A percentile compares a stretch with the other conserved stretches of the same genome.
phyloP scores from a whole-genome alignment of 2,113 vertebrate genomes.

The Hemicordylus capensis region DNA sequence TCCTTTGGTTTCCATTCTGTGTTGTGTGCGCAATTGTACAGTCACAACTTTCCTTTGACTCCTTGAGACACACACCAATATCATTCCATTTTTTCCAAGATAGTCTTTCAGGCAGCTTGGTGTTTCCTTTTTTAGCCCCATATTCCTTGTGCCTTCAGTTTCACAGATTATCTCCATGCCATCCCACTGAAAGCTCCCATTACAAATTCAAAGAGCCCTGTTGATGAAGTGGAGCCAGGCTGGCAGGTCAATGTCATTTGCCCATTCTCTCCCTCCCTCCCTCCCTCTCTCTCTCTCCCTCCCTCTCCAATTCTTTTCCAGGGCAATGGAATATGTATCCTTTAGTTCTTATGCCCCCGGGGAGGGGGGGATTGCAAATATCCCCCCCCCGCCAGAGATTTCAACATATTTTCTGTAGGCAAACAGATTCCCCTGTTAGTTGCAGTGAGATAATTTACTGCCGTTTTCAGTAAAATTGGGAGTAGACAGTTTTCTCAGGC shows the following conservation, averaged over 20 bases:
- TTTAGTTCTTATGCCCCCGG: conserved; percentile 10
- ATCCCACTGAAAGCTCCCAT: conserved; percentile 45
- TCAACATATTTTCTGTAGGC: conserved; percentile 33
- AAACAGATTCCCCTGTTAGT: conserved; percentile 31
- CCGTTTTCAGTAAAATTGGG: conserved; percentile 22
- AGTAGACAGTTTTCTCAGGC: conserved; percentile 28
- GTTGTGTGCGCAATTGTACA: conserved; percentile 29
- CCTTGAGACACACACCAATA: conserved; percentile 71
- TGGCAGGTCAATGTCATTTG: neutral
- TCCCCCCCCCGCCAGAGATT: conserved; percentile 39
- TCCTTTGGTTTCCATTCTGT: conserved; percentile 64
- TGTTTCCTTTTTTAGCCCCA: conserved; percentile 73
- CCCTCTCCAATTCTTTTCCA: conserved; percentile 40
- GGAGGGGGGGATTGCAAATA: conserved; percentile 32
- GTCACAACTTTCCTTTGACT: conserved; percentile 68
- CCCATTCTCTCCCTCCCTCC: neutral
- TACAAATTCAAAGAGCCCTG: conserved; percentile 50
- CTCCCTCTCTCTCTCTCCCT: neutral
- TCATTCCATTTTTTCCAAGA: conserved; percentile 74
- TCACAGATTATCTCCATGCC: conserved; percentile 64
- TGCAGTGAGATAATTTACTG: conserved; percentile 28
- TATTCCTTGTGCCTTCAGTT: conserved; percentile 63
- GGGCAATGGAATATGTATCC: conserved; percentile 36
- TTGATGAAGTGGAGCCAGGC: conserved; percentile 33
- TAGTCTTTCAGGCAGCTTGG: conserved; percentile 70